phyloP scores from a whole-genome alignment of 2,888 invertebrate species.

The Oscheius sp. region DNA sequence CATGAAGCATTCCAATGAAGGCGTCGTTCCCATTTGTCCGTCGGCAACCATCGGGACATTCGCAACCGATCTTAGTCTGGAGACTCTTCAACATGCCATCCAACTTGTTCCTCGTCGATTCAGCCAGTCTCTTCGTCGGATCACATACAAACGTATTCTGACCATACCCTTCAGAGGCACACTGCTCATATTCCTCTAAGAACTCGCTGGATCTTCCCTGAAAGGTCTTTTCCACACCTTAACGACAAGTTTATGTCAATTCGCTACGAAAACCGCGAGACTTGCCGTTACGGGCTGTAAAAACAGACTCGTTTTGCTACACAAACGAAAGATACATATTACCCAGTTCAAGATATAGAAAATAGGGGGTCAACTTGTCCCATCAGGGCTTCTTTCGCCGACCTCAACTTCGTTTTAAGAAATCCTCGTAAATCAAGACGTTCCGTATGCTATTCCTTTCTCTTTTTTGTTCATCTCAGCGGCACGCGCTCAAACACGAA shows the following conservation, averaged over 20 bases:
- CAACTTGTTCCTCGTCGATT: slow-evolving; percentile 49
- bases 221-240: background rate
- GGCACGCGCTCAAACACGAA: background rate
- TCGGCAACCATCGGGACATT: slow-evolving; percentile 53
- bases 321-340: background rate
- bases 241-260: slow-evolving; percentile 8
- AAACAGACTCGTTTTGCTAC: slow-evolving; percentile 4
- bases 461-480: background rate
- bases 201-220: slow-evolving; percentile 34
- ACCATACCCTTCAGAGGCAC: slow-evolving; percentile 51
- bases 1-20: slow-evolving; percentile 59
- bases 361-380: background rate
- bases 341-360: background rate
- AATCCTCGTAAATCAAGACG: too few species aligned
- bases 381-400: background rate
- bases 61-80: slow-evolving; percentile 54
- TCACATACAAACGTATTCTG: slow-evolving; percentile 53
- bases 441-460: background rate
- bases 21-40: slow-evolving; percentile 51
- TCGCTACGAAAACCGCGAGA: slow-evolving; percentile 2
- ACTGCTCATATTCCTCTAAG: slow-evolving; percentile 50
- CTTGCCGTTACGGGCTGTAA: slow-evolving; percentile 9
- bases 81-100: slow-evolving; percentile 46
- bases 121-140: slow-evolving; percentile 45
- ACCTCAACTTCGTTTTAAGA: too few species aligned